A percentile compares a stretch with the other conserved stretches of the same genome.
Evolutionary conservation across 2,113 vertebrate species (phyloP).

Genomic region (Phalacrocorax pelagicus): DNA sequence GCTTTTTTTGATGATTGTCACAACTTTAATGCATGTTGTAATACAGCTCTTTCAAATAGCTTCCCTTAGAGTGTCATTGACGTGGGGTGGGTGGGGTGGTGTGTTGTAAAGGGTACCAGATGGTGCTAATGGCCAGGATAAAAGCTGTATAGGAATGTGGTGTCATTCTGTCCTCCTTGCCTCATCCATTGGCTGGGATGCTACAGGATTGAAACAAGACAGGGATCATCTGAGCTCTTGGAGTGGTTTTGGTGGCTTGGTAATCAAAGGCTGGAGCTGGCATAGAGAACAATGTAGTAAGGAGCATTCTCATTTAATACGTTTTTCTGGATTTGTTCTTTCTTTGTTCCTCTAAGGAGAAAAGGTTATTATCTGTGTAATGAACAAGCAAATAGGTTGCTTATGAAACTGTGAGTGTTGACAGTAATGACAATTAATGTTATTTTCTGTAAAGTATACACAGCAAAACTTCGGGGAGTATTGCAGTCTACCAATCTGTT

Average conservation of each 20-base stretch:
- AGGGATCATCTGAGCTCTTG: not conserved
- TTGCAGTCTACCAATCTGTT: not conserved
- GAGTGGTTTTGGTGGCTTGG: not conserved
- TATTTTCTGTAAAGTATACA: not conserved
- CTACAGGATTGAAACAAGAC: not conserved
- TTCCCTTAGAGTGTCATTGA: not conserved
- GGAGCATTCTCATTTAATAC: not conserved
- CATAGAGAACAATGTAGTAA: not conserved
- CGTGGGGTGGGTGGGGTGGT: no score
- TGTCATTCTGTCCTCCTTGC: not conserved
- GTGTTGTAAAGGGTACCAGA: not conserved
- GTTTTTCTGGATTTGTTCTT: not conserved
- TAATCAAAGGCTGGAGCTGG: not conserved
- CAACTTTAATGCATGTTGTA: not conserved
- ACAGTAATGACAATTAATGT: not conserved
- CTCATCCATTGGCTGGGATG: not conserved
- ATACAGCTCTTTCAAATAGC: not conserved
- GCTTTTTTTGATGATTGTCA: not conserved
- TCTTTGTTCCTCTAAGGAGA: not conserved
- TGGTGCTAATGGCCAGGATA: not conserved
- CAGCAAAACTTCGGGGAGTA: not conserved
- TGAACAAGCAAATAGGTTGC: not conserved
- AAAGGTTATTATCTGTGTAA: not conserved
- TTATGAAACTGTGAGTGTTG: not conserved
- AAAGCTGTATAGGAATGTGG: not conserved